Percentiles rank a stretch among this genome's conserved stretches.
phyloP scores from a whole-genome alignment of 2,888 invertebrate genomes.

The Drosophila ochracea region DNA sequence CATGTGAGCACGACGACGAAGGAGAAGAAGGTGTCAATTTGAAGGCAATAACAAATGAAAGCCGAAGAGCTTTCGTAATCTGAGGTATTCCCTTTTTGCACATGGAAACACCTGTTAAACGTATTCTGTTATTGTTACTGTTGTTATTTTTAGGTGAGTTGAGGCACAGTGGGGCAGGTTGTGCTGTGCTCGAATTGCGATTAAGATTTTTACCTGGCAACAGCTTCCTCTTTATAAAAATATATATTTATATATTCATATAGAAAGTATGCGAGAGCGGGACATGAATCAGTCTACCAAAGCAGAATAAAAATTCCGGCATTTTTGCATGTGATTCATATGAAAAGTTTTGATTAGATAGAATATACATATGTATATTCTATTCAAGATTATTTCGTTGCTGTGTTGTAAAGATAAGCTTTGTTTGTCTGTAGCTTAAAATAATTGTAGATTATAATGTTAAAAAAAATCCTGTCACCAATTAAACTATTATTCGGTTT shows the following conservation, averaged over 20 bases:
- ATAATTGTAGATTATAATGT: not conserved
- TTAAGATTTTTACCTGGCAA: conserved; percentile 59
- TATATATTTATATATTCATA: not conserved
- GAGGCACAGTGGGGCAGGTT: conserved; percentile 73
- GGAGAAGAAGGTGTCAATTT: conserved; percentile 49
- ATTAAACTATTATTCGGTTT: not conserved
- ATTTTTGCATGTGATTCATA: conserved; percentile 21
- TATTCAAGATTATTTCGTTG: conserved; percentile 6
- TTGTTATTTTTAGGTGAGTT: conserved; percentile 13
- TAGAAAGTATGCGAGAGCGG: not conserved
- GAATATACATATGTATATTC: not conserved
- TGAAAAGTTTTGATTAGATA: conserved; percentile 18
- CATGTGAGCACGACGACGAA: conserved; percentile 17
- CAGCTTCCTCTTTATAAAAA: conserved; percentile 17
- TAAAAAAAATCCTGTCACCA: not conserved
- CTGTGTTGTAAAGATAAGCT: not conserved
- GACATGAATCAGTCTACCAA: conserved; percentile 33
- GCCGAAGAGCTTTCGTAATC: conserved; percentile 49
- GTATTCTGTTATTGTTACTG: conserved; percentile 9
- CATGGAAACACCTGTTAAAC: conserved; percentile 74
- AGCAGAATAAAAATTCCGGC: conserved; percentile 14
- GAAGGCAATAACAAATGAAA: conserved; percentile 21
- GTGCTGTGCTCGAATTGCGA: conserved; percentile 55
- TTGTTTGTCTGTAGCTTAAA: not conserved
- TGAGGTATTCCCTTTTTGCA: conserved; percentile 71